Evolutionary conservation across 1,140 invertebrate genomes (phyloP).

Genomic region (Euglossa dilemma): DNA sequence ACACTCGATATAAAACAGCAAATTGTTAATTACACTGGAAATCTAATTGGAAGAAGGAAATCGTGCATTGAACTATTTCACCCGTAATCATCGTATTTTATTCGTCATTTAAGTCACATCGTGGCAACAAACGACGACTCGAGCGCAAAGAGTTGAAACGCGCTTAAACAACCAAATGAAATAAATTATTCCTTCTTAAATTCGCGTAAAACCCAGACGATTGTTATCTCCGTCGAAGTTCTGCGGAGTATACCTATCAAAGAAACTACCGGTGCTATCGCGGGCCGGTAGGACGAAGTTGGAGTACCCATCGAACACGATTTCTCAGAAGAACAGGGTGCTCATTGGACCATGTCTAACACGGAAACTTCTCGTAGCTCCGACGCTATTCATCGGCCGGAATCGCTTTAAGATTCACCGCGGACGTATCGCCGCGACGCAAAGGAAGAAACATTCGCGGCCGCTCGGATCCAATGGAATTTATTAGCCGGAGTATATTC

Average conservation of each 20-base stretch:
- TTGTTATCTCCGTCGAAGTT: not conserved
- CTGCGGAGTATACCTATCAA: not conserved
- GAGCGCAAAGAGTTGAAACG: no score
- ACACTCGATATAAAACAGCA: no score
- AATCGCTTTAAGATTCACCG: constrained; percentile 18
- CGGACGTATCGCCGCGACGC: not conserved
- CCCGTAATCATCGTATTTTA: no score
- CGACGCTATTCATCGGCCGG: not conserved
- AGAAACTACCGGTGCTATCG: not conserved
- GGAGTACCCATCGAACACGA: not conserved
- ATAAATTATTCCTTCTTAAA: not conserved
- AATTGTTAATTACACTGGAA: no score
- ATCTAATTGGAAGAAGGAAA: no score
- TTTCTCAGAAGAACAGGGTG: not conserved
- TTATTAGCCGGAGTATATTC: constrained; percentile 18
- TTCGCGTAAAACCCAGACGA: not conserved
- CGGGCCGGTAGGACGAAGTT: not conserved
- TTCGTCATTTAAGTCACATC: no score
- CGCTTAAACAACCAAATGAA: no score
- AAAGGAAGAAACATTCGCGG: constrained; percentile 20
- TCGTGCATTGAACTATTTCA: no score
- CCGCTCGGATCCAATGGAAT: constrained; percentile 28
- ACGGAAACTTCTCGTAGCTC: not conserved
- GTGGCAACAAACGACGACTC: no score
- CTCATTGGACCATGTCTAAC: not conserved